phyloP scores from a whole-genome alignment of 2,113 vertebrate genomes.

The Alosa alosa region DNA sequence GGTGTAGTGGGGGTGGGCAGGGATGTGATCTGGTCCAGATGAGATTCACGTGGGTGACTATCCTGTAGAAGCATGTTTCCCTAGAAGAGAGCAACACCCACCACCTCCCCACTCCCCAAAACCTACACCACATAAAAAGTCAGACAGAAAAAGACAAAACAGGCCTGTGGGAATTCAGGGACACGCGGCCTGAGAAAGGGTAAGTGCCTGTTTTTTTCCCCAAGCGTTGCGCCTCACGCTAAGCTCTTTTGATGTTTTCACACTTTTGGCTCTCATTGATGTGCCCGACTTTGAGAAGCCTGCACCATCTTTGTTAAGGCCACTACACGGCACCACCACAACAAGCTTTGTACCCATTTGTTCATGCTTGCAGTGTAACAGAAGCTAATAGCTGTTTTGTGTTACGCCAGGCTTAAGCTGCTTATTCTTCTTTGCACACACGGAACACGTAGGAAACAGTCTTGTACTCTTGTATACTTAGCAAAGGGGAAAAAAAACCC shows the following conservation, averaged over 20 bases:
- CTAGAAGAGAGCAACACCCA: not conserved
- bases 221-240: not conserved
- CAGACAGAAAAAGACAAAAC: not conserved
- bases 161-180: not conserved
- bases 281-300: not conserved
- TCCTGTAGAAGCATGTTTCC: not conserved
- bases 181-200: not conserved
- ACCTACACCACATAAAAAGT: not conserved
- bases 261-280: not conserved
- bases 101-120: not conserved
- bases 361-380: not conserved
- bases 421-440: not conserved
- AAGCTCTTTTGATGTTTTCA: constrained; percentile 5
- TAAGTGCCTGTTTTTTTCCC: not conserved
- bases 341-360: not conserved
- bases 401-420: not conserved
- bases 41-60: not conserved
- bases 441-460: not conserved
- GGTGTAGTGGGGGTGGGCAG: too few species aligned
- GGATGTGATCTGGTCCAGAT: not conserved
- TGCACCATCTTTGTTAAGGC: not conserved
- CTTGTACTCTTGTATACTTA: not conserved
- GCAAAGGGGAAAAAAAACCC: not conserved
- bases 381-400: constrained; percentile 16
- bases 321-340: not conserved